Percentiles rank a stretch among this genome's conserved stretches.
Evolutionary conservation across 2,888 invertebrate species (phyloP).

Genomic region (Galerucella nymphaeae): DNA sequence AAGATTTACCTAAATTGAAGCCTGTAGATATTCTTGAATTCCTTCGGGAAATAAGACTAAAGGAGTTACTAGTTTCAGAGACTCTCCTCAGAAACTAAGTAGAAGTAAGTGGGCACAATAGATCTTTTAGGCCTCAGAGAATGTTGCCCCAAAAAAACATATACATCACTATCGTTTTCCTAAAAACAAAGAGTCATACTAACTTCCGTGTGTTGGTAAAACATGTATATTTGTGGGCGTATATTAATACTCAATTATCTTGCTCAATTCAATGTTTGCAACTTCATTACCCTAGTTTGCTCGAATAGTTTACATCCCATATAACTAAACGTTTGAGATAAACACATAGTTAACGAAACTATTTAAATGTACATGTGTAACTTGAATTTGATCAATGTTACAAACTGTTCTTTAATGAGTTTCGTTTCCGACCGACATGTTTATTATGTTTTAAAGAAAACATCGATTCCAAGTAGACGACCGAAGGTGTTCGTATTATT

Average conservation of each 20-base stretch:
- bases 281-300: not conserved
- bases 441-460: conserved; percentile 22
- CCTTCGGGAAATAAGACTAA: too few species aligned
- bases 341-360: not conserved
- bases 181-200: too few species aligned
- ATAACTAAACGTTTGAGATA: not conserved
- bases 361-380: not conserved
- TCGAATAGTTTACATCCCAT: not conserved
- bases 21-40: too few species aligned
- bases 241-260: not conserved
- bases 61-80: too few species aligned
- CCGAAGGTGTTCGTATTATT: not conserved
- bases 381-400: not conserved
- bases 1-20: too few species aligned
- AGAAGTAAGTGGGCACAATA: too few species aligned
- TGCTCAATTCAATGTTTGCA: not conserved
- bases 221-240: too few species aligned
- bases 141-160: too few species aligned
- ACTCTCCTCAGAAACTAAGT: too few species aligned
- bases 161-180: too few species aligned
- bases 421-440: conserved; percentile 15
- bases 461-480: not conserved
- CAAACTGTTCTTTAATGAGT: conserved; percentile 25
- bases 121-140: too few species aligned
- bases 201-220: too few species aligned